phyloP scores from a whole-genome alignment of 2,888 invertebrate genomes.

The Gerris lacustris region DNA sequence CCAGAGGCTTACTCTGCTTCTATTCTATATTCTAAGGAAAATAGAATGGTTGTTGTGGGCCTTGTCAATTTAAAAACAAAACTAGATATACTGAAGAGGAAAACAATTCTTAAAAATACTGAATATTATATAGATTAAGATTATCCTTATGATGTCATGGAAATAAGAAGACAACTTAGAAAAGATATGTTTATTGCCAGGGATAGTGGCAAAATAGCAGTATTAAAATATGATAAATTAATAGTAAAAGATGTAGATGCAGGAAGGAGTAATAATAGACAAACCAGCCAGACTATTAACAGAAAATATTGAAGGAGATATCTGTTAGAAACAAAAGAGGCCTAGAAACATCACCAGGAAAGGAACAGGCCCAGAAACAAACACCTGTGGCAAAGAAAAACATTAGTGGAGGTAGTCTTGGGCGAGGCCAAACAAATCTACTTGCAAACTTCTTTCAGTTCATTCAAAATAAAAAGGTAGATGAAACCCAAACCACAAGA shows the following conservation, averaged over 20 bases:
- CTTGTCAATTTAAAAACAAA: neutral
- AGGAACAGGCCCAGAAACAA: neutral
- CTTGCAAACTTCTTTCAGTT: neutral
- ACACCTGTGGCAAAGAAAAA: neutral
- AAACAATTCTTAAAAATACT: neutral
- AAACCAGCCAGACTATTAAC: neutral
- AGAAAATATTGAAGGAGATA: neutral
- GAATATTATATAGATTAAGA: neutral
- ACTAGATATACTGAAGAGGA: neutral
- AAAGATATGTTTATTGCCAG: neutral
- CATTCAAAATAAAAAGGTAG: neutral
- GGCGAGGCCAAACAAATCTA: neutral
- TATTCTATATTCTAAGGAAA: neutral
- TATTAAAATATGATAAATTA: neutral
- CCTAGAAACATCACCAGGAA: neutral
- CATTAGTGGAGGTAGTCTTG: neutral
- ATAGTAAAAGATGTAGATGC: neutral
- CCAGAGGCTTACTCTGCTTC: neutral
- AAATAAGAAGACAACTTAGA: neutral
- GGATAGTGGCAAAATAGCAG: neutral
- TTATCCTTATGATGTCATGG: neutral
- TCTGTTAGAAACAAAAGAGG: neutral
- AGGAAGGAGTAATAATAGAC: neutral
- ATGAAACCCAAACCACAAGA: neutral
- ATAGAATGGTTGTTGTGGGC: neutral